Evolutionary conservation across 2,797 vertebrate species (phyloP), one percentile per base, ranked within the genome.

Genomic region (Synanceia verrucosa): DNA sequence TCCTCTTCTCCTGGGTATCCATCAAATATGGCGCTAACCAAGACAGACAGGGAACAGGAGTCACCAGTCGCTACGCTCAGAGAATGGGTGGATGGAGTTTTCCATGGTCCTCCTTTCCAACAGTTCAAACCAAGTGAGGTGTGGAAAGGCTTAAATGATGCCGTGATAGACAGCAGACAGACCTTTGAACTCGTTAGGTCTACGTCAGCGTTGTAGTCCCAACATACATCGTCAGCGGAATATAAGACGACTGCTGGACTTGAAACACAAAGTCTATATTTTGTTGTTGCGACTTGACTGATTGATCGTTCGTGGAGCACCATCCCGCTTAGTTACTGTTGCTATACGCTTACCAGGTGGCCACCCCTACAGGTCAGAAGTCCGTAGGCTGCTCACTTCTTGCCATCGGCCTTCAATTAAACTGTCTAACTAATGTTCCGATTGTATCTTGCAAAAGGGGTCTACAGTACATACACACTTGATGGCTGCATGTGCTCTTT

Each of bases 81-180:
- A 94, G 98, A 99, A 91, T 99, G 98, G 98, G 96, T 99, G 81
- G 97, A 99, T 5, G 97, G 97, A 46, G 97, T 98, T 75, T 99
- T 99, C 90, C 97, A 98, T 1, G 96, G 96, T 73, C 94, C 96
- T 28, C 88, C 97, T 66, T 97, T 98, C 88, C 94, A 95, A 51
- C 96, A 97, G 85, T 88, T 89, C 86, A 95, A 92, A 90, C 91
- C 94, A 10, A 85, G 93, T 2, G 93, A 94, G 57, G 91, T 90
- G 76, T 99, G 97, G 97, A 96, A 95, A 75, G 92, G 93, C 83
- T 91, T 88, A 91, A 95, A 91, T 79, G 94, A 82, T 21, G 70
- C 88, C 62, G 11, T 70, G 53, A 69, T 76, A 23, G 83, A 92
- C 93, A 78, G 86, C 94, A 91, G 95, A 87, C 96, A 92, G 67